Evolutionary conservation across 2,113 vertebrate genomes (phyloP).

Genomic region (Cinclus cinclus): DNA sequence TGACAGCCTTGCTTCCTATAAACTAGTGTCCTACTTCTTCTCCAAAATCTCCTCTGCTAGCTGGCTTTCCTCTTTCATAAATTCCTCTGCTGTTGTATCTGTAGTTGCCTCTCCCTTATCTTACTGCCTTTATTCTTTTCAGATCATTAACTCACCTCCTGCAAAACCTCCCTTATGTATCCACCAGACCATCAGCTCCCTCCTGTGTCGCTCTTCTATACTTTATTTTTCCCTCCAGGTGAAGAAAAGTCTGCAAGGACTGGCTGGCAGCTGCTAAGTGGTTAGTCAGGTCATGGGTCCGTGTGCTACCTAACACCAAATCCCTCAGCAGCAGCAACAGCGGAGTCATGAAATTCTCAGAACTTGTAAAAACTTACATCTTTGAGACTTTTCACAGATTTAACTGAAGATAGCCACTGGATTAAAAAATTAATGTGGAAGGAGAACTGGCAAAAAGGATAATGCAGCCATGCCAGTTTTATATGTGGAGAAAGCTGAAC

Average conservation of each 20-base stretch:
- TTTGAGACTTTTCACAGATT: not conserved
- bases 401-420: not conserved
- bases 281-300: not conserved
- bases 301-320: not conserved
- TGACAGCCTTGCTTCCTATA: not conserved
- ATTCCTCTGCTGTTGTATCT: not conserved
- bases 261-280: not conserved
- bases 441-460: not conserved
- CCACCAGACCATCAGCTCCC: not conserved
- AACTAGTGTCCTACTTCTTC: not conserved
- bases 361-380: not conserved
- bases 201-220: not conserved
- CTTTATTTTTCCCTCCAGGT: not conserved
- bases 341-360: not conserved
- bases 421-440: not conserved
- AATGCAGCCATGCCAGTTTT: not conserved
- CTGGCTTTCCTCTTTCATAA: not conserved
- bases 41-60: not conserved
- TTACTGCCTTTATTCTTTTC: not conserved
- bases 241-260: not conserved
- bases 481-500: not conserved
- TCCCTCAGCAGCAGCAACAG: not conserved
- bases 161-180: not conserved
- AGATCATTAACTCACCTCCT: not conserved
- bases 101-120: not conserved